Conservation (phyloP, 2,797 vertebrate species). For the Acanthurus lineatus region DNA sequence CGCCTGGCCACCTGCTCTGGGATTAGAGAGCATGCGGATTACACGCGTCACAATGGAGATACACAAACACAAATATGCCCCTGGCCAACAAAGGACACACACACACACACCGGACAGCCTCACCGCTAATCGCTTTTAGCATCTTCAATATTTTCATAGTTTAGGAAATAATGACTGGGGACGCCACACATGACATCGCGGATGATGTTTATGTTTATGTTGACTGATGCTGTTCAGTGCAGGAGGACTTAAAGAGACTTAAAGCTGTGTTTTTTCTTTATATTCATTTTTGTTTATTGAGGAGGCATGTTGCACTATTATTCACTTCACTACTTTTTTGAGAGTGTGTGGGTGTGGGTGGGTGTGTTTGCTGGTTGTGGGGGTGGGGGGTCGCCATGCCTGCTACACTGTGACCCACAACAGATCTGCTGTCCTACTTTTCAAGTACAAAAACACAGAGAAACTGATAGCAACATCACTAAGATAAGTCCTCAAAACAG, state of each 20-base stretch:
- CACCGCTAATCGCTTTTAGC: conserved; percentile 62
- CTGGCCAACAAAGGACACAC: conserved; percentile 71
- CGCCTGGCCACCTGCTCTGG: conserved; percentile 86
- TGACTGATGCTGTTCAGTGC: conserved; percentile 6
- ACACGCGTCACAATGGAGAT: conserved; percentile 85
- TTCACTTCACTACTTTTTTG: conserved; percentile 6
- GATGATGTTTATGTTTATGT: conserved; percentile 15
- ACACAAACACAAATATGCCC: conserved; percentile 82
- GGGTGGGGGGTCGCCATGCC: conserved; percentile 2
- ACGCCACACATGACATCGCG: background rate
- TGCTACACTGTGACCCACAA: conserved; percentile 50
- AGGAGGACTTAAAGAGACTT: background rate
- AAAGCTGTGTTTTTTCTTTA: background rate
- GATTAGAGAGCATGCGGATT: conserved; percentile 87
- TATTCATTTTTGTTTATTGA: background rate
- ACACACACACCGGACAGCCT: conserved; percentile 36
- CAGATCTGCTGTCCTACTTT: conserved; percentile 67
- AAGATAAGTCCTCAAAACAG: conserved; percentile 7
- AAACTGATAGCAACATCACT: background rate
- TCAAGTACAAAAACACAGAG: conserved; percentile 52
- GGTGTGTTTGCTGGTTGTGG: conserved; percentile 11
- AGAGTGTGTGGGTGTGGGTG: conserved; percentile 10
- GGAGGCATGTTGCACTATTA: background rate
- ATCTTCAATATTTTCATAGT: conserved; percentile 64
- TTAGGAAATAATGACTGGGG: conserved; percentile 35